These are phyloP conservation scores for Erythrocercus mccallii DNA, from an alignment of 2,113 vertebrate genomes.

Conservation along the genomic window DNA sequence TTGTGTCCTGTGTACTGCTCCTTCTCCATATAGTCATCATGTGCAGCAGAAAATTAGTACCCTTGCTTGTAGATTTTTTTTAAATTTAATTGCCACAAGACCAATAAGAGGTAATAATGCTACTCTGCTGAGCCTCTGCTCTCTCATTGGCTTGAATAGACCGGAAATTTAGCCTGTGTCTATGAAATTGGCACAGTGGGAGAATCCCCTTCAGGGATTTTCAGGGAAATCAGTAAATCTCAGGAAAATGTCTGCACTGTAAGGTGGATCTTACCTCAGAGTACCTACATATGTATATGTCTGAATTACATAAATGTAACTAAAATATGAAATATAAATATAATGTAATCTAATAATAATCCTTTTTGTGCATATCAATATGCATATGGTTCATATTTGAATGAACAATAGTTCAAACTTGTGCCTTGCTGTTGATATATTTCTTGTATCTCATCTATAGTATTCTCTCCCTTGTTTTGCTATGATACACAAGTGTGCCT, in stretches of 20 bases:
- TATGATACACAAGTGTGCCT: not conserved
- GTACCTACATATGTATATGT: not conserved
- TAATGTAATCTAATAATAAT: not conserved
- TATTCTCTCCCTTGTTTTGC: not conserved
- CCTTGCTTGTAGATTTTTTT: not conserved
- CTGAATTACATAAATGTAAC: not conserved
- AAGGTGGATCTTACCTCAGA: not conserved
- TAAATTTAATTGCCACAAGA: not conserved
- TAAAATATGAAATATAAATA: not conserved
- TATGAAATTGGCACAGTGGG: not conserved
- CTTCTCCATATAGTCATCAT: not conserved
- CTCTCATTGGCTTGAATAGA: not conserved
- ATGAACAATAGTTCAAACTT: not conserved
- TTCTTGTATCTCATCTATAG: not conserved
- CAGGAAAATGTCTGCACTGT: not conserved
- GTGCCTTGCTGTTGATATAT: not conserved
- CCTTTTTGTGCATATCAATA: not conserved
- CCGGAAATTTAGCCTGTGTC: not conserved
- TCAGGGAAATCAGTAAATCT: too few species aligned
- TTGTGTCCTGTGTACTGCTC: not conserved
- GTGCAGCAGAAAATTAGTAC: not conserved
- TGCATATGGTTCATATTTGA: not conserved
- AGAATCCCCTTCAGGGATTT: not conserved
- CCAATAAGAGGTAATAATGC: not conserved
- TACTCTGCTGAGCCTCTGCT: not conserved